Evolutionary conservation across 2,113 vertebrate species (phyloP), one percentile per base, ranked within the genome.

Genomic region (Mastomys coucha): DNA sequence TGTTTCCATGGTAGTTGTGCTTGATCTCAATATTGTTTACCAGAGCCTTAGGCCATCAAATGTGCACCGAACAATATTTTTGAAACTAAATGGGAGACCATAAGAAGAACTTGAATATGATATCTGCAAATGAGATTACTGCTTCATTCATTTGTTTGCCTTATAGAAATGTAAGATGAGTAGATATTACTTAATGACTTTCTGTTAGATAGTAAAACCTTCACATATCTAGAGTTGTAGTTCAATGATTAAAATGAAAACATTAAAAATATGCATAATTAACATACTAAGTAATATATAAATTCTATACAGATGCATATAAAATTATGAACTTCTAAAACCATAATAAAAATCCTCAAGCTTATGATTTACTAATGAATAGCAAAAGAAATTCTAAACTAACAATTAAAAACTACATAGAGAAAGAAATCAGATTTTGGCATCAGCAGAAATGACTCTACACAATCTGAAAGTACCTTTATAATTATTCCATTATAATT

Each of bases 381-480:
- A 36, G 1, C 24, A 91, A 73, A 89, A 82, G 39, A 86, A 86
- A 93, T 93, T 93, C 49, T 78, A 94, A 69, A 36, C 13, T 36
- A 84, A 92, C 39, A 91, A 88, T 93, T 89, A 82, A 89, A 90
- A 94, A 60, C 63, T 53, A 88, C 77, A 42, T 89, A 60, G 51
- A 19, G 45, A 96, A 96, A 65, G 33, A 36, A 96, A 77, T 86
- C 39, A 78, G n/a, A 1, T 78, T 24, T 67, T 19, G 78, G 20
- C 12, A 49, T 42, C 69, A 90, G 51, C 31, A 89, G 93, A 84
- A 92, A 89, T 93, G 49, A 78, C 17, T 91, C 22, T n/a, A 95
- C 14, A 77, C 53, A 94, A 75, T 5, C 33, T 90, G 69, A 88
- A 97, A 95, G 86, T 95, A n/a, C 45, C 39, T 93, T 96, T 92